Percentiles rank a stretch among this genome's conserved stretches.
These are phyloP conservation scores for Portunus trituberculatus DNA, from an alignment of 1,140 invertebrate species.

Conservation along the genomic window DNA sequence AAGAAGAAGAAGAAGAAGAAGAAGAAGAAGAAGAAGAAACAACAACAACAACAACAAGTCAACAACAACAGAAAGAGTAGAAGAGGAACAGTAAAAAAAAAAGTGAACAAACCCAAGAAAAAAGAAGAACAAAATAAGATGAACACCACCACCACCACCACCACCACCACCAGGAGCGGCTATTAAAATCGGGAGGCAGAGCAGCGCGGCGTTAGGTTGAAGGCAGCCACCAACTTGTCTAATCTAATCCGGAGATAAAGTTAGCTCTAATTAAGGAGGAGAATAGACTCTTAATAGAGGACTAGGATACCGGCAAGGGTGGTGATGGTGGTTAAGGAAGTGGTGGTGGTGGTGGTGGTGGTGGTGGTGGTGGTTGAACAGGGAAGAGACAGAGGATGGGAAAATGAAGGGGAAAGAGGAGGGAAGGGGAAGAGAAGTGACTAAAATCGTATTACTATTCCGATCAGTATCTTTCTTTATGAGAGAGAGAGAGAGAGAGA, in stretches of 20 bases:
- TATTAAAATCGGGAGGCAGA: background rate
- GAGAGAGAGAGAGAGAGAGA: background rate
- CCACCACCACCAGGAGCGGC: too few species aligned
- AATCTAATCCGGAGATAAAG: constrained; percentile 13
- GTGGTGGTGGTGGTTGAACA: background rate
- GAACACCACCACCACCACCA: too few species aligned
- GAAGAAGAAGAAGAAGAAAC: too few species aligned
- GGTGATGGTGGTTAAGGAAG: background rate
- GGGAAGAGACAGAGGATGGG: background rate
- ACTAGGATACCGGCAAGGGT: background rate
- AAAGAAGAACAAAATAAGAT: too few species aligned
- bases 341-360: too few species aligned
- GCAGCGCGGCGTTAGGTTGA: background rate
- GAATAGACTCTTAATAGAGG: background rate
- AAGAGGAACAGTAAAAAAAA: too few species aligned
- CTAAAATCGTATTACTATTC: constrained; percentile 13
- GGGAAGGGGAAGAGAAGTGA: background rate
- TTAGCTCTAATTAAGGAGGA: constrained; percentile 11
- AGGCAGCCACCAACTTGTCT: background rate
- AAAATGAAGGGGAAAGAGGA: background rate
- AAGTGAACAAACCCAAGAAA: too few species aligned
- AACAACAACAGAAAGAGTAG: too few species aligned
- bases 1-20: too few species aligned
- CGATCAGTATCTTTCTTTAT: background rate
- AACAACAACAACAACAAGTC: too few species aligned